Evolutionary conservation across 2,113 vertebrate species (phyloP).

Genomic region (Neopipo cinnamomea): DNA sequence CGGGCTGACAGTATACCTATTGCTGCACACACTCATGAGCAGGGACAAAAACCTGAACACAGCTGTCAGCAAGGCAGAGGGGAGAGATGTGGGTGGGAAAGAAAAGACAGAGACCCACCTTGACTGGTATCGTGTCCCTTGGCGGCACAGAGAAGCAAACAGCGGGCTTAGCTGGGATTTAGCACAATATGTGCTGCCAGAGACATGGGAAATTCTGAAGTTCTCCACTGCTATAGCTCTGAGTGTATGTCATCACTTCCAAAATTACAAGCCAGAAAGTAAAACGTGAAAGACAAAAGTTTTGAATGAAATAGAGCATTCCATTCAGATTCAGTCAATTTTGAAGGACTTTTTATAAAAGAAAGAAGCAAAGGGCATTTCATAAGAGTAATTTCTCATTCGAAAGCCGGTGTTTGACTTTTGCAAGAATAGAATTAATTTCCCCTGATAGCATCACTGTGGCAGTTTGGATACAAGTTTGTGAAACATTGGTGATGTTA

Average conservation of each 20-base stretch:
- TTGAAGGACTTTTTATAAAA: background rate
- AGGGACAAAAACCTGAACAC: background rate
- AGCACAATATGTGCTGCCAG: background rate
- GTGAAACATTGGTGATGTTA: background rate
- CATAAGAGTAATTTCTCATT: background rate
- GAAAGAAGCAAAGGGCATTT: background rate
- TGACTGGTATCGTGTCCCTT: background rate
- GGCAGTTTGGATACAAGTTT: background rate
- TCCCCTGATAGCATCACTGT: background rate
- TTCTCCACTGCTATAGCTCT: background rate
- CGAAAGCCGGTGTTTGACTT: background rate
- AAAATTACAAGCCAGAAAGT: background rate
- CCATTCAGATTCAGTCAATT: background rate
- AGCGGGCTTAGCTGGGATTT: background rate
- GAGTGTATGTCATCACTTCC: background rate
- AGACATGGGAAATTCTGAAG: background rate
- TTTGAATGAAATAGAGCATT: conserved; percentile 42
- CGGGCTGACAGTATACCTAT: background rate
- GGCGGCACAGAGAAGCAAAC: background rate
- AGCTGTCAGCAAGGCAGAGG: background rate
- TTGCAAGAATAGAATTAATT: background rate
- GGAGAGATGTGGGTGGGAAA: background rate
- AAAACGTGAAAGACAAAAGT: background rate
- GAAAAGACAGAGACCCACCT: background rate
- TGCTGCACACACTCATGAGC: background rate